Evolutionary conservation across 2,888 invertebrate genomes (phyloP).

Genomic region (Pharmacophagus antenor): DNA sequence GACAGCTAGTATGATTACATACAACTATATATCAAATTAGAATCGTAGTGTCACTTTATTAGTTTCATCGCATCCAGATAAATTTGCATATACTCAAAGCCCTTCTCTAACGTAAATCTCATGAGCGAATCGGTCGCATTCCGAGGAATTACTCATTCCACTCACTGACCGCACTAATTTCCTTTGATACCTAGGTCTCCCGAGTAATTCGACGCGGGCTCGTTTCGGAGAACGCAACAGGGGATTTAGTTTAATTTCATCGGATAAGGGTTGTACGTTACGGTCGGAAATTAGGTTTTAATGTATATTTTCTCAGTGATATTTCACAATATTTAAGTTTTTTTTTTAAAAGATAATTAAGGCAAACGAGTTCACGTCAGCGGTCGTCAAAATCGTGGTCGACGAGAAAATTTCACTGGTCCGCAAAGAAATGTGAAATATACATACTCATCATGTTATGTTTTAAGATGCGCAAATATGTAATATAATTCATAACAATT

Average conservation of each 20-base stretch:
- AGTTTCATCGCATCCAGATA: neutral
- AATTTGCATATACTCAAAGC: conserved; percentile 13
- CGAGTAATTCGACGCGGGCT: conserved; percentile 16
- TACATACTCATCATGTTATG: no score
- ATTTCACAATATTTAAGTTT: no score
- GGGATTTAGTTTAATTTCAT: conserved; percentile 16
- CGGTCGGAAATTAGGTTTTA: conserved; percentile 6
- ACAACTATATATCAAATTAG: no score
- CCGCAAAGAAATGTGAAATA: no score
- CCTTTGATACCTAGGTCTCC: conserved; percentile 40
- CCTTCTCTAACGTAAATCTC: conserved; percentile 15
- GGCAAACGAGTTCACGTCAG: no score
- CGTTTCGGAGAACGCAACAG: neutral
- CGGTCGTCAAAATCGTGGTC: no score
- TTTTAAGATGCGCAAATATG: no score
- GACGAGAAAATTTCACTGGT: no score
- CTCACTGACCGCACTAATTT: conserved; percentile 39
- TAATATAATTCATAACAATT: no score
- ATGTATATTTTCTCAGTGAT: neutral
- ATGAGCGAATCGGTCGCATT: conserved; percentile 2
- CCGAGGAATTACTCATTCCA: conserved; percentile 26
- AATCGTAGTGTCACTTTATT: no score
- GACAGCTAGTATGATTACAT: no score
- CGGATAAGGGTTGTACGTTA: conserved; percentile 11
- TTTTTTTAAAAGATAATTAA: no score